Conservation (phyloP, 2,797 vertebrate genomes). For the Periophthalmus magnuspinnatus region DNA sequence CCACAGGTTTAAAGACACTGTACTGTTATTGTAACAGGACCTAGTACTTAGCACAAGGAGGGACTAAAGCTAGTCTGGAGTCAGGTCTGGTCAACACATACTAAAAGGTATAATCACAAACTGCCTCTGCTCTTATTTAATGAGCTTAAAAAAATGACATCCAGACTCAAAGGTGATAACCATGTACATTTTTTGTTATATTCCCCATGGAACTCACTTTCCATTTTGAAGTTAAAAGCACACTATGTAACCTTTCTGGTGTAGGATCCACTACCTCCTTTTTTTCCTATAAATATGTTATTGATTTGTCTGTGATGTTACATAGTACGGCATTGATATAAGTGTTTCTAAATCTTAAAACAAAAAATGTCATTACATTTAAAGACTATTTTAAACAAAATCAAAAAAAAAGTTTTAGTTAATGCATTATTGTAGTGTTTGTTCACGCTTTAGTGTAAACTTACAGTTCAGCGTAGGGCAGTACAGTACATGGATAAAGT, state of each 20-base stretch:
- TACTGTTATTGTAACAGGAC: constrained; percentile 22
- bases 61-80: neutral
- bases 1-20: neutral
- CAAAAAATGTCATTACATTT: no score
- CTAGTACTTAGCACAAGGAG: constrained; percentile 8
- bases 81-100: neutral
- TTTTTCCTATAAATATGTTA: no score
- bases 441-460: neutral
- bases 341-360: no score
- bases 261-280: no score
- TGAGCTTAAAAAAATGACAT: neutral
- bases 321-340: no score
- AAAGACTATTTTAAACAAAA: no score
- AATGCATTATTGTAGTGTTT: neutral
- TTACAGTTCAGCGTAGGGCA: neutral
- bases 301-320: no score
- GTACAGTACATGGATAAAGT: neutral
- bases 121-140: neutral
- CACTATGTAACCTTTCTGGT: no score
- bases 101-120: neutral
- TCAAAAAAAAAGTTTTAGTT: neutral
- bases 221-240: no score
- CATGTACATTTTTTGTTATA: neutral
- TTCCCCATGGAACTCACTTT: no score
- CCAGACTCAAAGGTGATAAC: neutral